phyloP scores from a whole-genome alignment of 2,888 invertebrate genomes.

The Cinara cedri region DNA sequence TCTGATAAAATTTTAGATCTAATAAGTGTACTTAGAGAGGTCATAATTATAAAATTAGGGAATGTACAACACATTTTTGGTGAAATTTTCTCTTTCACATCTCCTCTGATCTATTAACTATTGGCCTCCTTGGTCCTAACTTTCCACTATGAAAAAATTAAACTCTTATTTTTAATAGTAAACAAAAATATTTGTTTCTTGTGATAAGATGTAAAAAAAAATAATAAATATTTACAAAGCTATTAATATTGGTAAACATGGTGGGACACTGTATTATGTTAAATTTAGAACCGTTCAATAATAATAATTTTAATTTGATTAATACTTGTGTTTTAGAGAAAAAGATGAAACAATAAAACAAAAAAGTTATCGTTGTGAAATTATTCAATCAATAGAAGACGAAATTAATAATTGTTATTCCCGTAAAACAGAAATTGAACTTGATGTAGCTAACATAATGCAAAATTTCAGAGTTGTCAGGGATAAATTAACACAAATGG shows the following conservation, averaged over 20 bases:
- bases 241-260: too few relatives aligned
- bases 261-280: too few relatives aligned
- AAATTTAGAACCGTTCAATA: neutral
- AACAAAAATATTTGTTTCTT: neutral
- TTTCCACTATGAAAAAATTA: too few relatives aligned
- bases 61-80: too few relatives aligned
- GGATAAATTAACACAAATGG: neutral
- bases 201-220: neutral
- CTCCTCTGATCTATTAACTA: too few relatives aligned
- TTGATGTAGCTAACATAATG: neutral
- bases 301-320: neutral
- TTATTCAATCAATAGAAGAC: constrained; percentile 18
- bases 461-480: neutral
- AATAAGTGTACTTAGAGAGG: too few relatives aligned
- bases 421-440: constrained; percentile 16
- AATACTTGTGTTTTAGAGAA: constrained; percentile 8
- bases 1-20: too few relatives aligned
- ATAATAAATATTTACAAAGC: neutral
- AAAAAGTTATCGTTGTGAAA: constrained; percentile 3
- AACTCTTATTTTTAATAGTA: neutral
- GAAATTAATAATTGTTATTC: constrained; percentile 20
- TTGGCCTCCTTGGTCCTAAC: too few relatives aligned
- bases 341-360: constrained; percentile 17
- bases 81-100: too few relatives aligned
- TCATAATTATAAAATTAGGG: too few relatives aligned